These are phyloP conservation scores for Phengaris alcon DNA, from an alignment of 2,888 invertebrate genomes.

Conservation along the genomic window DNA sequence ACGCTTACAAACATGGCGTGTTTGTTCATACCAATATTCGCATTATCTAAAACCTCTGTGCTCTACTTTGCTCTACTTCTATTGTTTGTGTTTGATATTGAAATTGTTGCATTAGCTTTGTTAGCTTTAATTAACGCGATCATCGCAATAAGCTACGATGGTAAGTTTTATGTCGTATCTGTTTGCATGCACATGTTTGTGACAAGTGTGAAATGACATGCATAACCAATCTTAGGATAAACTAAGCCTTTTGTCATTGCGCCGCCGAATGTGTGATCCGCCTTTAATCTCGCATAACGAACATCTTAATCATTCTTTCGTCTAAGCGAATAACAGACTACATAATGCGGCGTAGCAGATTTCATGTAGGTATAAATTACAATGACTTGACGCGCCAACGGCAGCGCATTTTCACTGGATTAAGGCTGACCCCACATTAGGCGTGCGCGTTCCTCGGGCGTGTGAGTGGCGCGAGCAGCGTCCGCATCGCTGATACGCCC, in stretches of 20 bases:
- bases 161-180: background rate
- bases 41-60: conserved; percentile 10
- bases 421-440: no score
- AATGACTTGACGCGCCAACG: no score
- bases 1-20: conserved; percentile 6
- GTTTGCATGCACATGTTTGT: background rate
- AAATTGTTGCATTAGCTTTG: background rate
- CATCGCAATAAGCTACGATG: background rate
- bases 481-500: no score
- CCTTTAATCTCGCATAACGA: background rate
- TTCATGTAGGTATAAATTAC: background rate
- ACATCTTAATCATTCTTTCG: background rate
- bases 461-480: no score
- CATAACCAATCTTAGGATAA: background rate
- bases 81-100: background rate
- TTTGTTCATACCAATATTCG: conserved; percentile 16
- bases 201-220: no score
- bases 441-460: no score
- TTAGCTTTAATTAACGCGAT: background rate
- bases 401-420: no score
- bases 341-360: background rate
- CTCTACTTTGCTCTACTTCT: conserved; percentile 4
- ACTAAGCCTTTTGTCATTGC: background rate
- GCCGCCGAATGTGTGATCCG: background rate
- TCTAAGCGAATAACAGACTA: background rate